Evolutionary conservation across 2,888 invertebrate genomes (phyloP).

Genomic region (Agrochola lychnidis): DNA sequence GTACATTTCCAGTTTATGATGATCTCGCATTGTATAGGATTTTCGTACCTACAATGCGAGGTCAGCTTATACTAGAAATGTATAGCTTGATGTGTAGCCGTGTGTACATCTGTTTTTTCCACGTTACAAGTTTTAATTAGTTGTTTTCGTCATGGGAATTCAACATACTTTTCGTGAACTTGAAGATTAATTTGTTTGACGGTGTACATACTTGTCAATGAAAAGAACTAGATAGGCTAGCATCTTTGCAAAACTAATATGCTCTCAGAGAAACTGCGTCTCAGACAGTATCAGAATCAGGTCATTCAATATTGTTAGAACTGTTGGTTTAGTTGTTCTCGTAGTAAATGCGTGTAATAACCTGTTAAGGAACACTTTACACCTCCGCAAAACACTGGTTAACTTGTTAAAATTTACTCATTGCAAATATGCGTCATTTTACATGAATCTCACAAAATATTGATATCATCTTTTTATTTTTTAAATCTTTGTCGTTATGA

Average conservation of each 20-base stretch:
- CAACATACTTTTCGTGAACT: not conserved
- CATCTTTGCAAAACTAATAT: not conserved
- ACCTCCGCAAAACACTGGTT: slow-evolving; percentile 36
- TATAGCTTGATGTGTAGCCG: no score
- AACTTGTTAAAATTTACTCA: slow-evolving; percentile 33
- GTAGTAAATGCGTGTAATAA: slow-evolving; percentile 30
- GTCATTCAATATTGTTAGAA: slow-evolving; percentile 39
- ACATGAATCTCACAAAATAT: slow-evolving; percentile 20
- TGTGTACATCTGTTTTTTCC: not conserved
- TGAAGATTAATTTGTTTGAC: not conserved
- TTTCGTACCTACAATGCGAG: no score
- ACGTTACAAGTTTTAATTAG: not conserved
- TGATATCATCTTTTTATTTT: slow-evolving; percentile 5
- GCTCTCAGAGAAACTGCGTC: not conserved
- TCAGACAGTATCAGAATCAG: slow-evolving; percentile 29
- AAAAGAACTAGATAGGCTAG: not conserved
- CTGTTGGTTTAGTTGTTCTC: slow-evolving; percentile 24
- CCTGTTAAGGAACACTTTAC: slow-evolving; percentile 49
- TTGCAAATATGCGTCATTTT: slow-evolving; percentile 32
- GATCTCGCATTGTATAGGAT: no score
- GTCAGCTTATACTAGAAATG: no score
- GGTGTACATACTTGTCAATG: not conserved
- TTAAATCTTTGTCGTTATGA: not conserved
- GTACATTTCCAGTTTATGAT: no score
- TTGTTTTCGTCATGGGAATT: slow-evolving; percentile 2